These are phyloP conservation scores for Turritopsis rubra DNA, from an alignment of 30 jellyfish, hydroid and myxozoan genomes.

Conservation along the genomic window DNA sequence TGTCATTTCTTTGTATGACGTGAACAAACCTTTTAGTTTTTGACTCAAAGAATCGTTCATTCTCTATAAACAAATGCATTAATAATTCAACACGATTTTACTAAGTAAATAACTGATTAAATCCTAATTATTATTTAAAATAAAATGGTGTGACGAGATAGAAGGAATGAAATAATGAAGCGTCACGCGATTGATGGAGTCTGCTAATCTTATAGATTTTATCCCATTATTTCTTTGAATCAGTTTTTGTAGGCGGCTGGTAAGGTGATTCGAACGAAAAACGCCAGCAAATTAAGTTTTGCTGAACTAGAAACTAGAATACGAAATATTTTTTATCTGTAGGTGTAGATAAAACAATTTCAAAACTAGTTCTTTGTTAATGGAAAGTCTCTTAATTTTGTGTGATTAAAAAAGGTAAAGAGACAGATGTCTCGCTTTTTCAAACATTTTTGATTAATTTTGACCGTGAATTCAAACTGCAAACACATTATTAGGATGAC, in stretches of 20 bases:
- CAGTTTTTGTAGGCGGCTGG: not conserved
- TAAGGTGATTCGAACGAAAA: not conserved
- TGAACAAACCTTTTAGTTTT: not conserved
- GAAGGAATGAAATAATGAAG: not conserved
- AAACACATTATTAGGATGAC: too few species aligned
- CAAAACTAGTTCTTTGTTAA: too few species aligned
- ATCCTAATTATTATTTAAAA: not conserved
- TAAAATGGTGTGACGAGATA: not conserved
- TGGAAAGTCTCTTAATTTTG: too few species aligned
- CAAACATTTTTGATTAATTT: not conserved
- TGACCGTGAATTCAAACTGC: not conserved
- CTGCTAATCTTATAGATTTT: not conserved
- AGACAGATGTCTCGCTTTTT: not conserved
- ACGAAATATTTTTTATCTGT: too few species aligned
- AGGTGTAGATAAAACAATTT: too few species aligned
- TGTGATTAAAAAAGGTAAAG: not conserved
- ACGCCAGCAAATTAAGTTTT: too few species aligned
- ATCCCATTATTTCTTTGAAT: not conserved
- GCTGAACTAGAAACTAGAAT: too few species aligned
- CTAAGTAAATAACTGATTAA: not conserved
- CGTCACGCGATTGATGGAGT: not conserved
- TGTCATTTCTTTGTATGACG: not conserved
- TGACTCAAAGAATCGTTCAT: not conserved
- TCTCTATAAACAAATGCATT: not conserved
- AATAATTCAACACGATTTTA: not conserved